These are phyloP conservation scores for Trachelus iudaicus DNA, from an alignment of 2,888 invertebrate species.

Conservation along the genomic window DNA sequence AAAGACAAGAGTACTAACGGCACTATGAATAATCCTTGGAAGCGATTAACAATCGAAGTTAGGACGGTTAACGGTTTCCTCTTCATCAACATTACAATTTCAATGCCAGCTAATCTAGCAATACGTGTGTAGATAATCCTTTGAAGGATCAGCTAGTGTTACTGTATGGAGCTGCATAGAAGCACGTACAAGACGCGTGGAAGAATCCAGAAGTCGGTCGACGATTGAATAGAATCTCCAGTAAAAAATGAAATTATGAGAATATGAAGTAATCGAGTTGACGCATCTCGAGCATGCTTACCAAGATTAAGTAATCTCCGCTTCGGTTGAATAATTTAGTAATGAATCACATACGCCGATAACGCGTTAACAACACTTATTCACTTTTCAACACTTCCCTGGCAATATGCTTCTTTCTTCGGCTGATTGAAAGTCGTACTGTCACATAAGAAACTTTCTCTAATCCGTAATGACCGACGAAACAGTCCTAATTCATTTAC, in stretches of 20 bases:
- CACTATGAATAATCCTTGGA: background rate
- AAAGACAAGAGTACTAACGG: background rate
- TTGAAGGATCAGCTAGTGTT: background rate
- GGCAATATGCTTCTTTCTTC: background rate
- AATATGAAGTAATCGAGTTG: background rate
- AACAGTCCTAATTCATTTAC: background rate
- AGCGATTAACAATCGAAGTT: background rate
- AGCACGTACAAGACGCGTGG: background rate
- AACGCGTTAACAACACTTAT: background rate
- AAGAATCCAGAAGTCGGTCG: background rate
- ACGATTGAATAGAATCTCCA: background rate
- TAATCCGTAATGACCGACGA: background rate
- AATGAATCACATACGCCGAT: background rate
- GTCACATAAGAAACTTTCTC: background rate
- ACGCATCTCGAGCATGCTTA: background rate
- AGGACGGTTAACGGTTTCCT: background rate
- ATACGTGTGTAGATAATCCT: background rate
- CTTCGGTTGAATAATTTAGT: background rate
- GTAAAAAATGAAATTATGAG: background rate
- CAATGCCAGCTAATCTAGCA: background rate
- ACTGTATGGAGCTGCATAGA: background rate
- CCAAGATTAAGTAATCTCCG: background rate
- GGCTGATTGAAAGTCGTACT: background rate
- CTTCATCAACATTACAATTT: background rate
- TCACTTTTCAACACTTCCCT: background rate